These are phyloP conservation scores for Drosophila pseudoananassae DNA, from an alignment of 1,140 invertebrate species.

Conservation along the genomic window DNA sequence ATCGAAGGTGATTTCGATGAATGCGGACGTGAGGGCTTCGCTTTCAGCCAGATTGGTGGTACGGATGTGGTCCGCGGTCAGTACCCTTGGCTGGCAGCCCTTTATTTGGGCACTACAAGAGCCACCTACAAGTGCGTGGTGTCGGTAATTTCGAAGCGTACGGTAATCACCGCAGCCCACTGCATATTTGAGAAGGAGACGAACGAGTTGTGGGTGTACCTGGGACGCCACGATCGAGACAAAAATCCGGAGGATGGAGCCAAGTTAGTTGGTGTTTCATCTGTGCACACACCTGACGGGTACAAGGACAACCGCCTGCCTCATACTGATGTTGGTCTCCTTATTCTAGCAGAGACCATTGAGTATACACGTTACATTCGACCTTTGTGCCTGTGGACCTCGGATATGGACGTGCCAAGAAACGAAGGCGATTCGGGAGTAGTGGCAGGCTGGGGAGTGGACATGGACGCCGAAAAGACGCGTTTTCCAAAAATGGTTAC, in stretches of 20 bases:
- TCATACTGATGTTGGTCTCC: slow-evolving; percentile 69
- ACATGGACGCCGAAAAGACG: slow-evolving; percentile 40
- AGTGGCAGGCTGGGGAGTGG: slow-evolving; percentile 74
- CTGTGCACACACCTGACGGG: slow-evolving; percentile 59
- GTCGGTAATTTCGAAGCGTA: slow-evolving; percentile 56
- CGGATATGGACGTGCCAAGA: slow-evolving; percentile 12
- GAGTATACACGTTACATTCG: slow-evolving; percentile 51
- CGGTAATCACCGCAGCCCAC: slow-evolving; percentile 72
- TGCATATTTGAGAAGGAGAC: slow-evolving; percentile 47
- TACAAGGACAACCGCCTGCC: slow-evolving; percentile 55
- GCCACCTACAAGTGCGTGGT: slow-evolving; percentile 56
- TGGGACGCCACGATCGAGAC: slow-evolving; percentile 65
- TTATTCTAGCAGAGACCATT: slow-evolving; percentile 39
- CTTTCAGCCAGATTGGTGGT: slow-evolving; percentile 85
- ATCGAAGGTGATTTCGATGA: slow-evolving; percentile 5
- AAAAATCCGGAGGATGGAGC: slow-evolving; percentile 55
- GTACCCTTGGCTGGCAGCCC: slow-evolving; percentile 89
- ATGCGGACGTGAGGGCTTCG: slow-evolving; percentile 57
- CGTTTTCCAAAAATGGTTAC: slow-evolving; percentile 42
- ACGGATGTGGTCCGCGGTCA: slow-evolving; percentile 85
- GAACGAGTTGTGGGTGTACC: slow-evolving; percentile 48
- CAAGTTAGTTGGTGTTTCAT: slow-evolving; percentile 32
- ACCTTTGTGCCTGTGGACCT: slow-evolving; percentile 77
- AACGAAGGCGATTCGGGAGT: slow-evolving; percentile 42
- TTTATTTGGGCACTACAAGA: slow-evolving; percentile 83